These are phyloP conservation scores for Pelobates cultripes DNA, from an alignment of 2,797 vertebrate species.

Conservation along the genomic window DNA sequence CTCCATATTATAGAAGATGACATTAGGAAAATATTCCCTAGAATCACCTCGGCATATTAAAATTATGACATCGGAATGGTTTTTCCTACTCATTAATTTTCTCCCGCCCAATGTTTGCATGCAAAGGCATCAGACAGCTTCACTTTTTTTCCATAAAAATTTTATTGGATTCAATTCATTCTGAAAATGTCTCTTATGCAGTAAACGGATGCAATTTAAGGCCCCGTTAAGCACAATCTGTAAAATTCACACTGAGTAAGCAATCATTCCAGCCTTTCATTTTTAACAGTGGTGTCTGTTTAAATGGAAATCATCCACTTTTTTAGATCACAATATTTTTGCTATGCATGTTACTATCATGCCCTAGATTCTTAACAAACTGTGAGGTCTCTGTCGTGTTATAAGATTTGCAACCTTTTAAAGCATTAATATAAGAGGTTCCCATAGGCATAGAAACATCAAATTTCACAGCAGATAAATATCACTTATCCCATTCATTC, in stretches of 20 bases:
- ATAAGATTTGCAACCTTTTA: conserved; percentile 29
- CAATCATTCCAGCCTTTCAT: conserved; percentile 56
- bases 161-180: conserved; percentile 68
- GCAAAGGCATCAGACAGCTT: conserved; percentile 55
- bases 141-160: conserved; percentile 62
- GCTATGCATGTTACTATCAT: conserved; percentile 22
- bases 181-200: conserved; percentile 64
- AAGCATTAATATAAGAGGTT: conserved; percentile 36
- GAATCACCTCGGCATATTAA: conserved; percentile 53
- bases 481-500: conserved; percentile 23
- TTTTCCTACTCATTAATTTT: conserved; percentile 61
- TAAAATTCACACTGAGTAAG: conserved; percentile 59
- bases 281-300: conserved; percentile 58
- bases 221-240: conserved; percentile 72
- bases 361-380: conserved; percentile 37
- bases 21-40: conserved; percentile 41
- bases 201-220: conserved; percentile 73
- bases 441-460: conserved; percentile 29
- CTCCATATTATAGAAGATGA: conserved; percentile 27
- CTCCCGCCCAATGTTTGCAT: conserved; percentile 59
- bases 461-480: conserved; percentile 44
- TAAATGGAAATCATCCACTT: conserved; percentile 51
- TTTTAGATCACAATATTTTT: conserved; percentile 46
- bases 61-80: conserved; percentile 60
- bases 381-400: conserved; percentile 23